Evolutionary conservation across 1,140 invertebrate species (phyloP).

Genomic region (Zaprionus ornatus): DNA sequence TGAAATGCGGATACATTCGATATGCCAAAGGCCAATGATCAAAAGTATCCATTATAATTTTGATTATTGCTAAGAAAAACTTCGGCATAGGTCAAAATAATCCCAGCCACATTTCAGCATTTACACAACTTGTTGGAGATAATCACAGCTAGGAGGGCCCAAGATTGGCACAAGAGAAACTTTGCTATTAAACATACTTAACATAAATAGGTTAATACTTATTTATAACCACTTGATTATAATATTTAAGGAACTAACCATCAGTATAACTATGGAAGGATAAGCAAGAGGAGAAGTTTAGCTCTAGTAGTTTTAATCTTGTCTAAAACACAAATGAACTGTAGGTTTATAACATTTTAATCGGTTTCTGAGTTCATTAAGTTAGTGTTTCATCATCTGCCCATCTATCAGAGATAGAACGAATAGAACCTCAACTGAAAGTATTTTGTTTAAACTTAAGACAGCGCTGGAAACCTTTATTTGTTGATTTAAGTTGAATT

Average conservation of each 20-base stretch:
- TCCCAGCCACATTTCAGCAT: neutral
- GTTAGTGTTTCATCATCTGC: neutral
- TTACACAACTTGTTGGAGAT: neutral
- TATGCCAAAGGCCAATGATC: constrained; percentile 63
- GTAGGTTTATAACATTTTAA: too few relatives aligned
- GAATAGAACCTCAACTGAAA: neutral
- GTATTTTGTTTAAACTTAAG: neutral
- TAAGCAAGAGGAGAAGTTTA: too few relatives aligned
- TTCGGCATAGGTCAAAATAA: neutral
- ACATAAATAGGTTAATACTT: neutral
- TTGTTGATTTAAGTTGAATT: constrained; percentile 28
- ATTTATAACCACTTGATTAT: too few relatives aligned
- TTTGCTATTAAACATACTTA: too few relatives aligned
- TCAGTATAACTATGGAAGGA: too few relatives aligned
- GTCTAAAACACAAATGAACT: too few relatives aligned
- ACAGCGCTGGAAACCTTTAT: neutral
- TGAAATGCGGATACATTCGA: constrained; percentile 56
- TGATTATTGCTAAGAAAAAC: constrained; percentile 45
- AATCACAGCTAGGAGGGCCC: neutral
- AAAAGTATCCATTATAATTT: constrained; percentile 50
- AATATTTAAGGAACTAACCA: too few relatives aligned
- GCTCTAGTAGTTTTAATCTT: too few relatives aligned
- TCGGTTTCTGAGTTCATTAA: neutral
- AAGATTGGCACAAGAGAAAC: too few relatives aligned
- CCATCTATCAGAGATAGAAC: neutral